Evolutionary conservation across 2,113 vertebrate genomes (phyloP).

Genomic region (Triplophysa siluroides): DNA sequence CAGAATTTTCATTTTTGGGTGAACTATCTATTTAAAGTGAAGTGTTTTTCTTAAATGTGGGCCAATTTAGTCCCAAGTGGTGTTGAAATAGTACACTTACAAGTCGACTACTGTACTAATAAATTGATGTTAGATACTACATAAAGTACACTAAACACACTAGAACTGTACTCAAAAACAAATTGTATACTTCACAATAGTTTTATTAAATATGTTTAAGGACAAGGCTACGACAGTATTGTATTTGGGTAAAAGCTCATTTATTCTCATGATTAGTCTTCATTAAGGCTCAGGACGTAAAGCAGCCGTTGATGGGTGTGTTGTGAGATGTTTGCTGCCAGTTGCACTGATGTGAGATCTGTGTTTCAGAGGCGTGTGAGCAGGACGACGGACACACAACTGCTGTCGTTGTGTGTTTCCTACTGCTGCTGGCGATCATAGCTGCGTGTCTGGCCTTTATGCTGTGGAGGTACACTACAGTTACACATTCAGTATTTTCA

Average conservation of each 20-base stretch:
- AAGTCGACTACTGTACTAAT: too few species aligned
- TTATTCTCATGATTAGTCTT: not conserved
- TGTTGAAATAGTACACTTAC: too few species aligned
- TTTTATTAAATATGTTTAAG: too few species aligned
- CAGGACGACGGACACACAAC: constrained; percentile 48
- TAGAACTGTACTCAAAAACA: too few species aligned
- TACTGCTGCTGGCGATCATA: constrained; percentile 60
- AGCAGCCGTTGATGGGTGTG: not conserved
- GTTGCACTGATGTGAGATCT: not conserved
- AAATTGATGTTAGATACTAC: too few species aligned
- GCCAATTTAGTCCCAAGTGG: too few species aligned
- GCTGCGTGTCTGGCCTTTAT: constrained; percentile 63
- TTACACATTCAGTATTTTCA: not conserved
- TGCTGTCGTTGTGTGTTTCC: constrained; percentile 60
- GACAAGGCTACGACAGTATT: too few species aligned
- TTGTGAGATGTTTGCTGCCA: not conserved
- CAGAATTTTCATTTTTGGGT: too few species aligned
- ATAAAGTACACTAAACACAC: too few species aligned
- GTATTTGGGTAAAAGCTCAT: not conserved
- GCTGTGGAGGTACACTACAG: constrained; percentile 67
- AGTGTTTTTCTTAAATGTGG: too few species aligned
- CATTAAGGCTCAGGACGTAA: not conserved
- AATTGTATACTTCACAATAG: too few species aligned
- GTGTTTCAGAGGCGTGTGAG: constrained; percentile 67
- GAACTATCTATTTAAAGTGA: too few species aligned